phyloP scores from a whole-genome alignment of 2,113 vertebrate genomes.

The Strix uralensis region DNA sequence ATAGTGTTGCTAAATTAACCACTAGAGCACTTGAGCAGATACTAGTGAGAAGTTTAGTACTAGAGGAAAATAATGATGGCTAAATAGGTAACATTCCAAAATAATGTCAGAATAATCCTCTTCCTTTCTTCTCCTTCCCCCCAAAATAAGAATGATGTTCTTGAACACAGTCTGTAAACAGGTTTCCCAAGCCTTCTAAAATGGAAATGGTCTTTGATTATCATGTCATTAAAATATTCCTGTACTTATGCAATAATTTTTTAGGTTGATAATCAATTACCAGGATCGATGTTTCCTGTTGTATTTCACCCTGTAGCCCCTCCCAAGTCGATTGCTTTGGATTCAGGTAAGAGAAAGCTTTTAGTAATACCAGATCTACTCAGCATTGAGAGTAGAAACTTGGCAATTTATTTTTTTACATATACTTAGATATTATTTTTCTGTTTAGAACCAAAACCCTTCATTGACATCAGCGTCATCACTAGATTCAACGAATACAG shows the following conservation, averaged over 20 bases:
- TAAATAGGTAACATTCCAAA: not conserved
- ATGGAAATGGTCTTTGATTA: not conserved
- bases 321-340: constrained; percentile 93
- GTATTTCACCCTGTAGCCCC: constrained; percentile 95
- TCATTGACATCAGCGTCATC: constrained; percentile 94
- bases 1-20: not conserved
- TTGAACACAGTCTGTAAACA: not conserved
- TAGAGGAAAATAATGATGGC: not conserved
- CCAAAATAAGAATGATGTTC: not conserved
- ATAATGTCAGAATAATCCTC: not conserved
- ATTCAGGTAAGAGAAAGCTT: constrained; percentile 82
- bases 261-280: constrained; percentile 94
- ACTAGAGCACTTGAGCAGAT: not conserved
- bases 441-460: constrained; percentile 89
- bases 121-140: not conserved
- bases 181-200: not conserved
- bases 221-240: not conserved
- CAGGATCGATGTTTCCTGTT: constrained; percentile 92
- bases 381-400: not conserved
- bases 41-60: not conserved
- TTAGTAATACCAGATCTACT: not conserved
- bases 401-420: not conserved
- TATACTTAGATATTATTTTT: not conserved
- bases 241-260: not conserved
- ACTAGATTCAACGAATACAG: constrained; percentile 95